phyloP scores from a whole-genome alignment of 1,140 invertebrate species.

The Homalodisca vitripennis region DNA sequence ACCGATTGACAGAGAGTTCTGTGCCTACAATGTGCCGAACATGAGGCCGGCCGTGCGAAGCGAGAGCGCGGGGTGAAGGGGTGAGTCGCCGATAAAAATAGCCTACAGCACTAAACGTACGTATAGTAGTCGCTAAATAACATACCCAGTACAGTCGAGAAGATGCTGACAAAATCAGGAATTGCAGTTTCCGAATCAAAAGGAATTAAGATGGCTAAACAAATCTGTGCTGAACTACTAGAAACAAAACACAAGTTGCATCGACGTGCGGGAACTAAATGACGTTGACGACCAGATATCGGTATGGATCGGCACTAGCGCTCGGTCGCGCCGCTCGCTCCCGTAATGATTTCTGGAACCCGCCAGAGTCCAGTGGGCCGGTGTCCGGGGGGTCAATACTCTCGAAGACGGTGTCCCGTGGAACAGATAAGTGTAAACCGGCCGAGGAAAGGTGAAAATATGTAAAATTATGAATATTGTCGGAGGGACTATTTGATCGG shows the following conservation, averaged over 20 bases:
- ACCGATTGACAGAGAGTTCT: no score
- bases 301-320: constrained; percentile 41
- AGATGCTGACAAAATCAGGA: constrained; percentile 20
- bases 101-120: neutral
- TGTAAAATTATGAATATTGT: no score
- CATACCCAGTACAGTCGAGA: constrained; percentile 22
- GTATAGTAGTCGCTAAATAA: neutral
- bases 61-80: neutral
- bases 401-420: no score
- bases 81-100: neutral
- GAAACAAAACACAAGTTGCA: constrained; percentile 47
- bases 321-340: neutral
- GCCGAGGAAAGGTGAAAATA: no score
- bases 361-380: constrained; percentile 39
- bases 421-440: no score
- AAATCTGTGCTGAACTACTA: constrained; percentile 43
- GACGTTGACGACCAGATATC: constrained; percentile 49
- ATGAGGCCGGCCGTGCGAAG: no score
- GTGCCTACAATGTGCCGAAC: no score
- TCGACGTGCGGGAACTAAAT: constrained; percentile 58
- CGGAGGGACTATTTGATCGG: constrained; percentile 28
- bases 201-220: constrained; percentile 32
- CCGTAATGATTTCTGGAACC: constrained; percentile 13
- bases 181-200: constrained; percentile 31
- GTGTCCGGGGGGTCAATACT: constrained; percentile 34